These are phyloP conservation scores for Boulengeromyrus knoepffleri DNA, from an alignment of 2,113 vertebrate genomes.

Conservation along the genomic window DNA sequence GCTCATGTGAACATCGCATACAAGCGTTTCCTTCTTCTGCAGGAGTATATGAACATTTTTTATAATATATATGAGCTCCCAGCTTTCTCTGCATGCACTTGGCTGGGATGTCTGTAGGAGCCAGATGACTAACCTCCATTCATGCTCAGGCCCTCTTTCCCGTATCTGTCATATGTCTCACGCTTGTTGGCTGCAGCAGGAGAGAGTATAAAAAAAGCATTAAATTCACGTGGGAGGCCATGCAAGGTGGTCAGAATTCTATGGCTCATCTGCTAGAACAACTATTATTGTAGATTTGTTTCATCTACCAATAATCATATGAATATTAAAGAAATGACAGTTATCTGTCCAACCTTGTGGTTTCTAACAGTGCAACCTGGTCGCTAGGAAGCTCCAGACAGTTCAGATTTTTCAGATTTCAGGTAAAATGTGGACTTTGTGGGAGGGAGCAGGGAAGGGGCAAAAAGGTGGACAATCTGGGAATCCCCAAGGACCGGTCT, in stretches of 20 bases:
- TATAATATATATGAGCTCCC: background rate
- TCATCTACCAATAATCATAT: background rate
- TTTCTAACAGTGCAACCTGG: background rate
- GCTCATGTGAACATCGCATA: background rate
- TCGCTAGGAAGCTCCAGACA: background rate
- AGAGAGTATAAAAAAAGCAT: constrained; percentile 17
- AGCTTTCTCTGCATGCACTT: background rate
- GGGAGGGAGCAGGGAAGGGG: background rate
- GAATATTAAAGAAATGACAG: background rate
- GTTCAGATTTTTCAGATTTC: background rate
- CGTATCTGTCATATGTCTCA: constrained; percentile 78
- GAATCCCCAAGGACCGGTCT: background rate
- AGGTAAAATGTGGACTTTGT: background rate
- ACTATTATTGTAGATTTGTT: background rate
- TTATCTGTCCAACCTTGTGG: background rate
- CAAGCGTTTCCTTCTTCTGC: background rate
- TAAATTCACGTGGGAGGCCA: background rate
- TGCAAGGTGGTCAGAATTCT: background rate
- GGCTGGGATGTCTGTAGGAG: no score
- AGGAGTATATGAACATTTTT: background rate
- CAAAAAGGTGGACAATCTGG: background rate
- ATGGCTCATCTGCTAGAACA: background rate
- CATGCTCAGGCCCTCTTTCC: constrained; percentile 82
- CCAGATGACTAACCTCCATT: constrained; percentile 37
- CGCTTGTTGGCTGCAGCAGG: constrained; percentile 72